These are phyloP conservation scores for Vollenhovia emeryi DNA, from an alignment of 1,140 invertebrate genomes.

Conservation along the genomic window DNA sequence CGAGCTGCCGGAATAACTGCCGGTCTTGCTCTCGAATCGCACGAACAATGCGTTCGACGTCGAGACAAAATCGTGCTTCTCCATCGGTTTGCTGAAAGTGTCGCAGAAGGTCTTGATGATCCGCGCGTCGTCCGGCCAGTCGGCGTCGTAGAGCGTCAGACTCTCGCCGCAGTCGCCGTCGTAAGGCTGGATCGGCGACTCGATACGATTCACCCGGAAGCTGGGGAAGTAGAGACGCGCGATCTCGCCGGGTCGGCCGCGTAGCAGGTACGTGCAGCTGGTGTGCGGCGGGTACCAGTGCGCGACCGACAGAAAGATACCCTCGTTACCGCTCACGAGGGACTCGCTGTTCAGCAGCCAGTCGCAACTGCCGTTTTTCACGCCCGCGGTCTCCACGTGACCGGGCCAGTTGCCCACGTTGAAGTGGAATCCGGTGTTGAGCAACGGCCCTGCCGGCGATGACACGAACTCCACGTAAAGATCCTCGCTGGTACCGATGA, in stretches of 20 bases:
- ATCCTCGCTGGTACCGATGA: slow-evolving; percentile 95
- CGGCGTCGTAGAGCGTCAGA: slow-evolving; percentile 94
- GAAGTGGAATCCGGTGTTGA: slow-evolving; percentile 97
- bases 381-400: slow-evolving; percentile 94
- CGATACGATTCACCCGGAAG: slow-evolving; percentile 95
- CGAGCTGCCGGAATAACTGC: slow-evolving; percentile 94
- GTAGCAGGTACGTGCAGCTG: slow-evolving; percentile 95
- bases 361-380: slow-evolving; percentile 93
- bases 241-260: slow-evolving; percentile 93
- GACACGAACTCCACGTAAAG: slow-evolving; percentile 96
- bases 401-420: slow-evolving; percentile 97
- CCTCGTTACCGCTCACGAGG: slow-evolving; percentile 91
- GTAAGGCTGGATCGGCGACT: slow-evolving; percentile 93
- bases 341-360: slow-evolving; percentile 94
- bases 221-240: slow-evolving; percentile 95
- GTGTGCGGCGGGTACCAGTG: slow-evolving; percentile 97
- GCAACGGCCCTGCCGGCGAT: slow-evolving; percentile 93
- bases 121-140: slow-evolving; percentile 93
- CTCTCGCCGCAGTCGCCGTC: slow-evolving; percentile 96
- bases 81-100: slow-evolving; percentile 95
- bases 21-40: slow-evolving; percentile 95
- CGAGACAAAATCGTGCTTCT: slow-evolving; percentile 96
- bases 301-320: slow-evolving; percentile 95
- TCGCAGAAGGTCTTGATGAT: slow-evolving; percentile 97
- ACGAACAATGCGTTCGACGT: slow-evolving; percentile 94